phyloP scores from a whole-genome alignment of 1,140 invertebrate species.

The Drosophila ohnishii region DNA sequence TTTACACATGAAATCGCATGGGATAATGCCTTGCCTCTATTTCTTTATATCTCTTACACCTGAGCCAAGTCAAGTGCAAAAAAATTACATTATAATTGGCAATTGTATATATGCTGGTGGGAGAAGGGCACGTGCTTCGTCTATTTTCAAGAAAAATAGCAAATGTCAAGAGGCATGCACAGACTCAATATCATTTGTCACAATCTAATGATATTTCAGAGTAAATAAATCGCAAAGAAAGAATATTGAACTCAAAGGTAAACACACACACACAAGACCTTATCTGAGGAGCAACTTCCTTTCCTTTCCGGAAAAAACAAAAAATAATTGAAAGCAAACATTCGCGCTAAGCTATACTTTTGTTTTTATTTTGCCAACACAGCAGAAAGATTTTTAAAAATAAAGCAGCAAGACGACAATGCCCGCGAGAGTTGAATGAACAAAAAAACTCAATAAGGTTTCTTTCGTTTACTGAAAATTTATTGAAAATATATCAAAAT shows the following conservation, averaged over 20 bases:
- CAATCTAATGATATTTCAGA: constrained; percentile 16
- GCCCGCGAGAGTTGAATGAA: constrained; percentile 27
- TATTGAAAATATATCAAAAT: constrained; percentile 9
- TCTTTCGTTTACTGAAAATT: constrained; percentile 10
- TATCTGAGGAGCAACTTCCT: constrained; percentile 26
- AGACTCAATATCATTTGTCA: constrained; percentile 15
- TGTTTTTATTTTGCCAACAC: constrained; percentile 18
- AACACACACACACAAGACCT: constrained; percentile 14
- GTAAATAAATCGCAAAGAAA: neutral
- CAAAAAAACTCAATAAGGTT: constrained; percentile 9
- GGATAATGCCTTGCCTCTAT: constrained; percentile 6
- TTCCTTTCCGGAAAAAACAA: constrained; percentile 23
- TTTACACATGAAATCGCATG: constrained; percentile 30
- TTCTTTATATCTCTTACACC: constrained; percentile 4
- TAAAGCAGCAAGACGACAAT: constrained; percentile 10
- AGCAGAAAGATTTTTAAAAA: constrained; percentile 9
- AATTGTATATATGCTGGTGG: constrained; percentile 10
- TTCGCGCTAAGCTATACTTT: constrained; percentile 24
- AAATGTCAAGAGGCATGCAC: constrained; percentile 24
- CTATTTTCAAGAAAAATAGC: constrained; percentile 12
- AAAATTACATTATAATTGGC: constrained; percentile 41
- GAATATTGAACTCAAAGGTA: constrained; percentile 32
- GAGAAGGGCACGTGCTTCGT: constrained; percentile 17
- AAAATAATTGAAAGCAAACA: constrained; percentile 62
- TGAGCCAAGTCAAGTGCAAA: constrained; percentile 28